These are phyloP conservation scores for Halcyon badia DNA, from an alignment of 2,797 vertebrate genomes.

Conservation along the genomic window DNA sequence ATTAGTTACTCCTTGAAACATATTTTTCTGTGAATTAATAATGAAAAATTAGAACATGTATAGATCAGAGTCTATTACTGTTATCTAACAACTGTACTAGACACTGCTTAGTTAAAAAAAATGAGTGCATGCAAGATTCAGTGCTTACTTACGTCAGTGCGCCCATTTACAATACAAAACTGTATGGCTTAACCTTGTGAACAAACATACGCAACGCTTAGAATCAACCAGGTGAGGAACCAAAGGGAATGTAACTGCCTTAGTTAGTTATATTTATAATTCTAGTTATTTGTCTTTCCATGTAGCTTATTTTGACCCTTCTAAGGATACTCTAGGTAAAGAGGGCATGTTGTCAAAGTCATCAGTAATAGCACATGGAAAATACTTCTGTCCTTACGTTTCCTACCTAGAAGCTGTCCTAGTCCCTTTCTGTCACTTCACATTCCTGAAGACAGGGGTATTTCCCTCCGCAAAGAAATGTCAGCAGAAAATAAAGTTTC, in stretches of 20 bases:
- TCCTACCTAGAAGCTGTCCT: background rate
- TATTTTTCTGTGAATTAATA: background rate
- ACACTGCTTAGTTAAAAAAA: background rate
- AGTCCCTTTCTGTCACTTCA: background rate
- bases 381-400: background rate
- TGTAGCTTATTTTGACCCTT: background rate
- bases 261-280: background rate
- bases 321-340: background rate
- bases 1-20: background rate
- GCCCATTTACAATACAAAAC: background rate
- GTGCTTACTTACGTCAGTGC: background rate
- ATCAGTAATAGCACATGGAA: background rate
- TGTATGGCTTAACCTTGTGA: background rate
- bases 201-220: background rate
- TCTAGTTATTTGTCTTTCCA: background rate
- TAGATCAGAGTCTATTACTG: background rate
- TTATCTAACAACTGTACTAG: background rate
- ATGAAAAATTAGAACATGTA: background rate
- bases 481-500: background rate
- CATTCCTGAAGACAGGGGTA: background rate
- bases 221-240: background rate
- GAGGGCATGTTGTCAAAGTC: background rate
- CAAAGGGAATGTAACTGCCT: background rate
- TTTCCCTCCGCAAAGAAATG: background rate
- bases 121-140: background rate